Conservation (phyloP, 2,797 vertebrate species). For the Falco cherrug region DNA sequence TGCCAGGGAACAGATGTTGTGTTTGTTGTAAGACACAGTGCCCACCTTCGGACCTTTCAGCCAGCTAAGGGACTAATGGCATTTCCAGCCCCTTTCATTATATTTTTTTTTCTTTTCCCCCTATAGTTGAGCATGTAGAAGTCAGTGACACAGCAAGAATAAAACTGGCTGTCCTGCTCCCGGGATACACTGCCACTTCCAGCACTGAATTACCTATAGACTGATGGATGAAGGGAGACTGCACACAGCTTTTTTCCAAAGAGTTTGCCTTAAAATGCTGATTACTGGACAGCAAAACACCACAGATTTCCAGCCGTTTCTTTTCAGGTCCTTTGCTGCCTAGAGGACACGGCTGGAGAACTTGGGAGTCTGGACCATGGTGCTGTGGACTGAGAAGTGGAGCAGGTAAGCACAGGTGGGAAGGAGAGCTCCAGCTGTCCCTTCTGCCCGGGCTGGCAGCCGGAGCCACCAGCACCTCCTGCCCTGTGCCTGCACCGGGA, state of each 20-base stretch:
- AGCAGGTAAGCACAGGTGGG: background rate
- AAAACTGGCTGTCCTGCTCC: background rate
- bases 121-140: background rate
- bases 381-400: background rate
- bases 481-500: background rate
- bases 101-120: fast-evolving
- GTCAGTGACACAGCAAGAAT: background rate
- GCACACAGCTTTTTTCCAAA: background rate
- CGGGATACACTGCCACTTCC: background rate
- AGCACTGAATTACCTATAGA: background rate
- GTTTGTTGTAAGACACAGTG: background rate
- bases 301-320: background rate
- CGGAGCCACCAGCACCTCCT: background rate
- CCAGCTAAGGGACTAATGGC: background rate
- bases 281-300: background rate
- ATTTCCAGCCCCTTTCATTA: background rate
- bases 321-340: background rate
- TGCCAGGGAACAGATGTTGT: background rate
- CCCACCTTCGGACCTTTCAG: background rate
- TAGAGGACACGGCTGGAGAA: background rate
- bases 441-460: background rate
- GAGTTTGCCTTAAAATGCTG: background rate
- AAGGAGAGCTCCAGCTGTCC: background rate
- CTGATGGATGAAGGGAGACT: background rate
- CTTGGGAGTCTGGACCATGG: fast-evolving